These are phyloP conservation scores for Mesorhabditis belari DNA, from an alignment of 2,888 invertebrate genomes.

Conservation along the genomic window DNA sequence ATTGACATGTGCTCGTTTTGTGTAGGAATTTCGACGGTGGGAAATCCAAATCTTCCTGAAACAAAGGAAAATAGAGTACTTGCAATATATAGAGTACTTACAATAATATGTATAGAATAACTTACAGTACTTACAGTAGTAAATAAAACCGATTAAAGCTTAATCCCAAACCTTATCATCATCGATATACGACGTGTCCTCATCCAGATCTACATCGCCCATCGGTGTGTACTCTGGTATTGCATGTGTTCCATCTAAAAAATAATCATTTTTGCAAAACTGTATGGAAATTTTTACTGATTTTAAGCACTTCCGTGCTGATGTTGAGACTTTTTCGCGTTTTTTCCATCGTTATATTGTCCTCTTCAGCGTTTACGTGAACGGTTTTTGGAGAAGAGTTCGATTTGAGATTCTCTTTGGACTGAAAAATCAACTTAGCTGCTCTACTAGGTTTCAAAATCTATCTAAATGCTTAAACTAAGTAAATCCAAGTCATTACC, in stretches of 20 bases:
- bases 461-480: not conserved
- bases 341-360: slow-evolving; percentile 9
- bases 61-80: not conserved
- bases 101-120: not conserved
- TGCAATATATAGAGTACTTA: not conserved
- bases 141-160: too few relatives aligned
- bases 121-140: too few relatives aligned
- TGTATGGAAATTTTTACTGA: slow-evolving; percentile 11
- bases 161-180: too few relatives aligned
- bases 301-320: slow-evolving; percentile 21
- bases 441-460: not conserved
- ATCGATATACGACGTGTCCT: not conserved
- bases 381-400: not conserved
- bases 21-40: not conserved
- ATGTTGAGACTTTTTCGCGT: slow-evolving; percentile 20
- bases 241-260: not conserved
- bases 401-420: too few relatives aligned
- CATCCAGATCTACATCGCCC: not conserved
- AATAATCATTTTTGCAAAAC: too few relatives aligned
- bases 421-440: too few relatives aligned
- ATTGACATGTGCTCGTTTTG: not conserved
- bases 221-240: not conserved
- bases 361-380: slow-evolving; percentile 2
- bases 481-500: too few relatives aligned
- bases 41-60: not conserved